These are phyloP conservation scores for Elachura formosa DNA, from an alignment of 2,113 vertebrate species.

Conservation along the genomic window DNA sequence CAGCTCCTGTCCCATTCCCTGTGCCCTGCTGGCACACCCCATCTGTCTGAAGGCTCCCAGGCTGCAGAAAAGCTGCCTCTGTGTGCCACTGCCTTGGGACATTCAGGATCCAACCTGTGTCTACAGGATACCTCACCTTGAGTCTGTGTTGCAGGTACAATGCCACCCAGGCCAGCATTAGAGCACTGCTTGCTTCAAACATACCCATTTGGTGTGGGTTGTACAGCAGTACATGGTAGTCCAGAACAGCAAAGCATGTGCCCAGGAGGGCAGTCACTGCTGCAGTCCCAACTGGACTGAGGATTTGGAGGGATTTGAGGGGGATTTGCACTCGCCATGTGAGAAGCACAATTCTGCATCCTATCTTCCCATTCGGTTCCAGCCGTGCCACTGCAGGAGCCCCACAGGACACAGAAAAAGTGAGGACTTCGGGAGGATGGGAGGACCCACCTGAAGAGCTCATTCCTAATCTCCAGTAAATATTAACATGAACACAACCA, in stretches of 20 bases:
- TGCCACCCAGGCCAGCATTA: neutral
- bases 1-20: too few relatives aligned
- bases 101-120: neutral
- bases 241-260: neutral
- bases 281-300: neutral
- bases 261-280: neutral
- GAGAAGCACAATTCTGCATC: neutral
- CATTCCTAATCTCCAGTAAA: neutral
- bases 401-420: neutral
- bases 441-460: neutral
- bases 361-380: neutral
- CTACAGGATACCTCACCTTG: neutral
- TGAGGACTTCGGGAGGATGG: neutral
- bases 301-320: accelerated
- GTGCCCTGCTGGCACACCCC: neutral
- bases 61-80: neutral
- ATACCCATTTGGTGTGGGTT: accelerated
- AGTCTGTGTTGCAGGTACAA: accelerated
- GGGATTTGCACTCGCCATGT: neutral
- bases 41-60: neutral
- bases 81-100: too few relatives aligned
- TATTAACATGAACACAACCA: accelerated
- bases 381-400: neutral
- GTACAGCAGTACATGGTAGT: neutral
- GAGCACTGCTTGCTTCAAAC: neutral